Conservation (phyloP, 2,797 vertebrate species). For the Chrysolophus pictus region DNA sequence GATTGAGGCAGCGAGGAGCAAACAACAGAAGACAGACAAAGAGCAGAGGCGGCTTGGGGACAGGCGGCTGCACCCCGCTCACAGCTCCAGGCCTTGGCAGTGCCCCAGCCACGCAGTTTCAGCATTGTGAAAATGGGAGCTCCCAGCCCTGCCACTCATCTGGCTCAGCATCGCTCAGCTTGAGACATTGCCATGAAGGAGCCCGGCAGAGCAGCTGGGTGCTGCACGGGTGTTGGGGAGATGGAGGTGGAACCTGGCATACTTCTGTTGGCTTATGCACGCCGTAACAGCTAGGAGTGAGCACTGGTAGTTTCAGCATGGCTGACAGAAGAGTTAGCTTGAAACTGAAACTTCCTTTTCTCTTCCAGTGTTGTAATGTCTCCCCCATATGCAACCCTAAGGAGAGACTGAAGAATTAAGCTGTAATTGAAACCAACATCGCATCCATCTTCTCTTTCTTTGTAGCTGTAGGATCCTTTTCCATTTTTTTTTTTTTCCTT, state of each 20-base stretch:
- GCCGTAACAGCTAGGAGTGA: neutral
- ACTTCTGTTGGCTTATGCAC: neutral
- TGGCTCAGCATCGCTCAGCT: neutral
- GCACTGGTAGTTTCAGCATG: rapidly evolving
- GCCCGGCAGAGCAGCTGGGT: no score
- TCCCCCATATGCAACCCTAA: neutral
- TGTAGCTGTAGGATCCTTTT: neutral
- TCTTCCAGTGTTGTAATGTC: neutral
- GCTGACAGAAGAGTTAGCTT: neutral
- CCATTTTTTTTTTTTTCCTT: neutral
- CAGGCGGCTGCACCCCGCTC: rapidly evolving
- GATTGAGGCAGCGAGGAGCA: neutral
- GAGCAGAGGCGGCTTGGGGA: rapidly evolving
- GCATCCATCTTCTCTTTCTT: neutral
- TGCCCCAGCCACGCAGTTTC: neutral
- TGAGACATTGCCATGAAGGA: rapidly evolving
- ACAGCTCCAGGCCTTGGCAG: neutral
- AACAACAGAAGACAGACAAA: rapidly evolving
- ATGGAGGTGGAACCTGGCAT: neutral
- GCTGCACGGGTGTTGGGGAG: rapidly evolving
- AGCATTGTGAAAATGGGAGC: neutral
- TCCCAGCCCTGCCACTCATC: neutral
- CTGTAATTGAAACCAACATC: neutral
- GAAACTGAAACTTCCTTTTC: neutral
- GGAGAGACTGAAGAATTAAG: rapidly evolving